Evolutionary conservation across 1,140 invertebrate species (phyloP).

Genomic region (Achatina immaculata): DNA sequence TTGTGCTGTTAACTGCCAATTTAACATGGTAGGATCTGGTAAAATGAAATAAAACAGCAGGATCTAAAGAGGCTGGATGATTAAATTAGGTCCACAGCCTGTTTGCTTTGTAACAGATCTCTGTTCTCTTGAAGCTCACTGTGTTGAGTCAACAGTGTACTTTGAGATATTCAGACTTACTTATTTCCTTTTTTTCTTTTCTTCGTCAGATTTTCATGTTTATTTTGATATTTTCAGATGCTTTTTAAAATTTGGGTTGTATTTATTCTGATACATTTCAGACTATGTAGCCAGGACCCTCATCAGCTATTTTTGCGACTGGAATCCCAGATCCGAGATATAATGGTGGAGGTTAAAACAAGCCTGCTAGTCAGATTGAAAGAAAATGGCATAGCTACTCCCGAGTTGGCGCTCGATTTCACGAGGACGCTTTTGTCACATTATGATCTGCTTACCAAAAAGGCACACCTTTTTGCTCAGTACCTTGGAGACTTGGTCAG

Average conservation of each 20-base stretch:
- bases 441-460: constrained; percentile 76
- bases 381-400: constrained; percentile 67
- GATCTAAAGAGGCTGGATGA: too few species aligned
- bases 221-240: neutral
- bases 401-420: constrained; percentile 67
- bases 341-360: constrained; percentile 78
- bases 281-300: constrained; percentile 76
- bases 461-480: constrained; percentile 74
- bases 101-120: too few species aligned
- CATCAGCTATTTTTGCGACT: constrained; percentile 77
- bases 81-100: too few species aligned
- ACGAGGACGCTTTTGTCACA: constrained; percentile 75
- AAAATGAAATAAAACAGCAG: too few species aligned
- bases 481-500: constrained; percentile 66
- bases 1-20: too few species aligned
- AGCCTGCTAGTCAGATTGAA: constrained; percentile 75
- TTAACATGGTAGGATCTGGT: too few species aligned
- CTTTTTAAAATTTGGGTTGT: too few species aligned
- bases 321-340: constrained; percentile 77
- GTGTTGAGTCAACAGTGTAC: too few species aligned
- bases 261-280: constrained; percentile 59
- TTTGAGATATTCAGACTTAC: too few species aligned
- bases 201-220: too few species aligned
- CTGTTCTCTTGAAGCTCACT: too few species aligned
- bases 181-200: too few species aligned